A percentile compares a stretch with the other conserved stretches of the same genome.
phyloP scores from a whole-genome alignment of 1,140 invertebrate genomes.

The Phthorimaea operculella region DNA sequence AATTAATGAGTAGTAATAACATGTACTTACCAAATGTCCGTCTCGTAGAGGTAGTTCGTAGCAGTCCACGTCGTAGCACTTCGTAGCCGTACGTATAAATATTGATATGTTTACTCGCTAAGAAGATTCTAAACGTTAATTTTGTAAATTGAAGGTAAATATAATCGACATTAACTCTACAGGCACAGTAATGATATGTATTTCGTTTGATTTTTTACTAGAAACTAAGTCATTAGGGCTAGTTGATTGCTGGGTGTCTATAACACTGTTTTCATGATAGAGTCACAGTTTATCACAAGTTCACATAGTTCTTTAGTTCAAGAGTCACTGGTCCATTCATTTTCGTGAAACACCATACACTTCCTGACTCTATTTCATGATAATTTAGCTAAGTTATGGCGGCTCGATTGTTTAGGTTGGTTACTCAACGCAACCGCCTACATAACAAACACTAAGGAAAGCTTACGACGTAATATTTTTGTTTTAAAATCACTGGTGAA shows the following conservation, averaged over 20 bases:
- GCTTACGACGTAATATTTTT: background rate
- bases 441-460: slow-evolving; percentile 13
- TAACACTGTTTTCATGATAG: background rate
- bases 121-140: slow-evolving; percentile 4
- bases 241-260: background rate
- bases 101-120: background rate
- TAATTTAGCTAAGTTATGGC: slow-evolving; percentile 34
- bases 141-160: slow-evolving; percentile 28
- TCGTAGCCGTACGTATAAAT: too few species aligned
- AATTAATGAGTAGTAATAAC: too few species aligned
- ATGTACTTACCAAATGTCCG: slow-evolving; percentile 10
- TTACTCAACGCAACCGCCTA: slow-evolving; percentile 17
- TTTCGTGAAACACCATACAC: slow-evolving; percentile 9
- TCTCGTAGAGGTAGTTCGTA: background rate
- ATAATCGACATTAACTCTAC: slow-evolving; percentile 37
- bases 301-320: background rate
- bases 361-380: slow-evolving; percentile 17
- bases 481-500: background rate
- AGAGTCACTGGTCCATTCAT: slow-evolving; percentile 19
- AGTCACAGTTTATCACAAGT: background rate
- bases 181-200: slow-evolving; percentile 64
- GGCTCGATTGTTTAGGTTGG: slow-evolving; percentile 22
- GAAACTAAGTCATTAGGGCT: slow-evolving; percentile 21
- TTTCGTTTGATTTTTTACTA: slow-evolving; percentile 38
- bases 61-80: too few species aligned